Evolutionary conservation across 2,113 vertebrate genomes (phyloP).

Genomic region (Coptodon bakossiorum): DNA sequence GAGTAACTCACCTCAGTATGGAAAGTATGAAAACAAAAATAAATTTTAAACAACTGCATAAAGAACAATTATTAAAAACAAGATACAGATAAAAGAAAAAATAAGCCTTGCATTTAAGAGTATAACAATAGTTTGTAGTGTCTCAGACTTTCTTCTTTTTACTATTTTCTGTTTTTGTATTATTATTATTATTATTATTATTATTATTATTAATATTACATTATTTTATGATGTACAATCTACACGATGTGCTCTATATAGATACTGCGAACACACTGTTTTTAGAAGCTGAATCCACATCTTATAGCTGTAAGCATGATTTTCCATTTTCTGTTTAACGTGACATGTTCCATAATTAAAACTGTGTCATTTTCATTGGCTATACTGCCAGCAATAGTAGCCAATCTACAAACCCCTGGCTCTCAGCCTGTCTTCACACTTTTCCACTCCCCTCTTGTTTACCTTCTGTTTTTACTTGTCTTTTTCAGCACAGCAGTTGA

Average conservation of each 20-base stretch:
- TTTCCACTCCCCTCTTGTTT: neutral
- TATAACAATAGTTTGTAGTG: neutral
- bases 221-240: neutral
- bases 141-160: neutral
- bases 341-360: neutral
- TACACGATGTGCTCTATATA: neutral
- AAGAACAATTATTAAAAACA: neutral
- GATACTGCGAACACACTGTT: neutral
- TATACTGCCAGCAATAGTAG: too few species aligned
- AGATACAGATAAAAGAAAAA: neutral
- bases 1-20: neutral
- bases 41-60: neutral
- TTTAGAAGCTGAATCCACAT: neutral
- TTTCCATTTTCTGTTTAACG: neutral
- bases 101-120: neutral
- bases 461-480: neutral
- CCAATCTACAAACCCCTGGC: neutral
- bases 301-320: neutral
- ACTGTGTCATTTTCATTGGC: neutral
- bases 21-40: neutral
- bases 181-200: neutral
- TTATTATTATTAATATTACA: neutral
- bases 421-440: neutral
- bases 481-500: slow-evolving; percentile 14
- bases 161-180: neutral